Evolutionary conservation across 2,888 invertebrate species (phyloP), one percentile per base, ranked within the genome.

Genomic region (Drosophila sordidapex): DNA sequence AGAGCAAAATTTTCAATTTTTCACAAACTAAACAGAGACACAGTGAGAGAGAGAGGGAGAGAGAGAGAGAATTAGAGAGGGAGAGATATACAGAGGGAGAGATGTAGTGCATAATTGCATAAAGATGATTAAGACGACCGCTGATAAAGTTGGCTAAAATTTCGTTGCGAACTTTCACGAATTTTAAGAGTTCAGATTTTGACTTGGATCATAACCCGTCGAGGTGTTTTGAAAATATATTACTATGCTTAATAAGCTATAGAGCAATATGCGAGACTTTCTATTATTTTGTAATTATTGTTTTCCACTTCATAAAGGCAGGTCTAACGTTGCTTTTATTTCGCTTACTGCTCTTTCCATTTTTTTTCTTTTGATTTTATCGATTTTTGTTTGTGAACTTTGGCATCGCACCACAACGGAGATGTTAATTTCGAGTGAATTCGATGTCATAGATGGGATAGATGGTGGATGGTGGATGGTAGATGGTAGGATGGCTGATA

Each of bases 391-490:
- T 63, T 18, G 62, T 76, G 82, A 81, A 79, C 82, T 82, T 79
- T 81, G 81, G 40, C 79, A 79, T 54, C 36, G 46, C 79, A 79
- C 58, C 36, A 38, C 21, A 69, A 33, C 21, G 67, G n/a, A 65
- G 65, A 72, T 73, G 70, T 81, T 29, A 63, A 79, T 82, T 74
- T 82, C 62, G 58, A 71, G 66, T 73, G 58, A 67, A 53, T 81
- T 73, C 40, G 64, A 71, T 79, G 71, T 62, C 67, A 72, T 57
- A 46, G 11, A 33, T 11, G 33, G 33, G 33, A 33, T 33, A 10
- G 31, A 31, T 3, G 10, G 10, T 31, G 10, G 10, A 31, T 31
- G 31, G 31, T 8, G 10, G 10, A 33, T 33, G 31, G 31, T 31
- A 2, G 31, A 10, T 33, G 33, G 33, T 33, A 31, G 31, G 31